Base-by-base conservation (phyloP, 2,888 invertebrate species). In the Chloroclysta siterata region DNA sequence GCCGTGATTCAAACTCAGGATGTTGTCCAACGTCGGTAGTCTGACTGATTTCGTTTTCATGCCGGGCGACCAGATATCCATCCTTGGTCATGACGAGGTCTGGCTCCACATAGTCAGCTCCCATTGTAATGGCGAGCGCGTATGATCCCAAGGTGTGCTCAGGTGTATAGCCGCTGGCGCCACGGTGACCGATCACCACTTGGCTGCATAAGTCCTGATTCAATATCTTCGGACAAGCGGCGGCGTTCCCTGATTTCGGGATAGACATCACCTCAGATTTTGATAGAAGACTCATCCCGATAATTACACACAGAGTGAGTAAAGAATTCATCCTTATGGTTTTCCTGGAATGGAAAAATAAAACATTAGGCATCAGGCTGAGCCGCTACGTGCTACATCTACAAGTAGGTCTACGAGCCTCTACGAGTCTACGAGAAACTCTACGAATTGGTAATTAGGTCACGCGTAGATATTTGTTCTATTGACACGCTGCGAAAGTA, bases 141-240 rank as follows among this genome's bases (percentile, higher is more conserved):
- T 92, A 93, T 1, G 92, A 82, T 4, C 86, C 91, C 15, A 90
- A 81, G 0, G 92, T 93, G 67, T 93, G 92, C 69, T 93, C 92
- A 0, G 92, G 90, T 0, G 87, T 86, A 53, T 70, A 70, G 10
- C 68, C 67, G 44, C 70, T 72, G 11, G 71, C 71, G 5, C 71
- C 71, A 6, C 71, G 66, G 36, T 71, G 71, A 2, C 69, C 58
- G 44, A 69, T 74, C 47, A 70, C 58, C 42, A 72, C 59, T 71
- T 71, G 71, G 51, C 68, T 76, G 72, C 63, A 76, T 52, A 71
- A n/a, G 14, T 68, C 62, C 5, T 33, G 39, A 56, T 63, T 36
- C 13, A 11, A n/a, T 33, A 22, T 33, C 14, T 39, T 56, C 29
- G 57, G 46, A 5, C 56, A 33, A 11, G 33, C 33, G 36, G 10